Percentiles rank a stretch among this genome's conserved stretches.
Conservation (phyloP, 1,140 invertebrate genomes). For the Trinorchestia longiramus region DNA sequence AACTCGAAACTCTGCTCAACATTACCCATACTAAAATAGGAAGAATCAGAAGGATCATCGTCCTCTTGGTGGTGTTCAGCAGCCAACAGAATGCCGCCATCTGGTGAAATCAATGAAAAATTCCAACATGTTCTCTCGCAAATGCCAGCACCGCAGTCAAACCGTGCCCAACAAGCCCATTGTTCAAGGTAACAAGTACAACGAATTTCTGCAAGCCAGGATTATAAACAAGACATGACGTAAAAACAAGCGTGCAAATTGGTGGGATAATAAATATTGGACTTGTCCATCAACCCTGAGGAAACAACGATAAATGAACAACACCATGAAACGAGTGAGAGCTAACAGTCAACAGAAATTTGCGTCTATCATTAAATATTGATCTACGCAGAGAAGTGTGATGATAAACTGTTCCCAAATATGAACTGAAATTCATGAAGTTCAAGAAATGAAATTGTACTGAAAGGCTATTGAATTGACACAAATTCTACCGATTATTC, state of each 20-base stretch:
- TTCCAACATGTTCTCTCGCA: not conserved
- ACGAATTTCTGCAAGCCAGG: not conserved
- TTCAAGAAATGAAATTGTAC: not conserved
- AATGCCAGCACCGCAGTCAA: not conserved
- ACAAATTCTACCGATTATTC: not conserved
- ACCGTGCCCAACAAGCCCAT: too few relatives aligned
- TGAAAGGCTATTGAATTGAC: not conserved
- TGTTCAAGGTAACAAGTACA: not conserved
- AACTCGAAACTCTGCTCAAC: not conserved
- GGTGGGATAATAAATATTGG: not conserved
- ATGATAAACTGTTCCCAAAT: not conserved
- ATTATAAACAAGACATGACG: not conserved
- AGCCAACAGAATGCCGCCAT: not conserved
- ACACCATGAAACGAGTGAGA: not conserved
- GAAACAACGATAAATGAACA: not conserved
- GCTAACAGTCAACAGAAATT: too few relatives aligned
- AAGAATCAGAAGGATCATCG: not conserved
- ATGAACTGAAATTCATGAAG: not conserved
- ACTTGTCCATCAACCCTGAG: not conserved
- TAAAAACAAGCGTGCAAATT: not conserved
- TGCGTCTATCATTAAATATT: not conserved
- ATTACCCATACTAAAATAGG: conserved; percentile 32
- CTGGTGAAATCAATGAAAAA: not conserved
- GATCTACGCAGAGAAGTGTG: too few relatives aligned
- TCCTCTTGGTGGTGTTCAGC: not conserved